Percentiles rank a stretch among this genome's conserved stretches.
These are phyloP conservation scores for Phacellophora camtschatica DNA, from an alignment of 30 jellyfish, hydroid and myxozoan genomes.

Conservation along the genomic window DNA sequence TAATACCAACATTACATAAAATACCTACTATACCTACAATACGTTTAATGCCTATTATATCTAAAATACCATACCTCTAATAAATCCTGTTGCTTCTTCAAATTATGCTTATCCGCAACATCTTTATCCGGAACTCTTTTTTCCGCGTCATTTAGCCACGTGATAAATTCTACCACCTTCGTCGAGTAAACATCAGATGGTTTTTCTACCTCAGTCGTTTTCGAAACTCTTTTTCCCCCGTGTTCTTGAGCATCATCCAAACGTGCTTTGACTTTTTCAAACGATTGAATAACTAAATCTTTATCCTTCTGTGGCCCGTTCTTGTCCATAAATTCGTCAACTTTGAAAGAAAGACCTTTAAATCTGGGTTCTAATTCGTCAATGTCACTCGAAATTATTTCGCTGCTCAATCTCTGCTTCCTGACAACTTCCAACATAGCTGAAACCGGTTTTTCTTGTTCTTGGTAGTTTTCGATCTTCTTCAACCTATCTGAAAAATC, in stretches of 20 bases:
- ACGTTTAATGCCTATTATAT: too few species aligned
- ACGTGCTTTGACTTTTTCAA: conserved; percentile 47
- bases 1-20: too few species aligned
- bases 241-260: conserved; percentile 36
- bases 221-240: conserved; percentile 26
- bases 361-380: conserved; percentile 49
- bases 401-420: conserved; percentile 66
- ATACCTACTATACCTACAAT: too few species aligned
- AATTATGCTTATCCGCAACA: not conserved
- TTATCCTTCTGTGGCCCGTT: conserved; percentile 52
- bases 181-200: conserved; percentile 37
- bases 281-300: conserved; percentile 26
- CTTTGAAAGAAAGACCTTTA: conserved; percentile 44
- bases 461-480: conserved; percentile 56
- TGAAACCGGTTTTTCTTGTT: conserved; percentile 66
- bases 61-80: conserved; percentile 50
- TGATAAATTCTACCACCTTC: conserved; percentile 14
- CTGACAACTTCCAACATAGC: conserved; percentile 66
- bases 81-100: not conserved
- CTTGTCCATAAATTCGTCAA: conserved; percentile 35
- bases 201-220: conserved; percentile 48
- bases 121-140: conserved; percentile 23
- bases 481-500: conserved; percentile 61
- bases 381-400: conserved; percentile 24
- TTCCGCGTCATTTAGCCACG: conserved; percentile 64